phyloP scores from a whole-genome alignment of 2,888 invertebrate species.

The Dolichopus griseipennis region DNA sequence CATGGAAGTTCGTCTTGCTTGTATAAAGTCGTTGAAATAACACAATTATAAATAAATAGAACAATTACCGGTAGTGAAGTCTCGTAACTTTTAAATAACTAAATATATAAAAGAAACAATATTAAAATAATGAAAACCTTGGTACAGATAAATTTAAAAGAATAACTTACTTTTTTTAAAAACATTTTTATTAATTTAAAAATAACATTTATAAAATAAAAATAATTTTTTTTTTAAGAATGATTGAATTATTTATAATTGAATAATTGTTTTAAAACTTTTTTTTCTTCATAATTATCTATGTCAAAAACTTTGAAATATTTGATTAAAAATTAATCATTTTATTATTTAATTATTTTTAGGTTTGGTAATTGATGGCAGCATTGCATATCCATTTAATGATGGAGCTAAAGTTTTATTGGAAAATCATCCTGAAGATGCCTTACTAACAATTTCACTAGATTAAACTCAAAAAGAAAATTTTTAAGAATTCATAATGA shows the following conservation, averaged over 20 bases:
- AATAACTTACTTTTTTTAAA: not conserved
- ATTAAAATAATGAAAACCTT: too few species aligned
- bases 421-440: constrained; percentile 78
- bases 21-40: not conserved
- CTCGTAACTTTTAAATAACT: not conserved
- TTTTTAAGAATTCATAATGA: too few species aligned
- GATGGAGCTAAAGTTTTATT: constrained; percentile 81
- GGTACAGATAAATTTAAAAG: not conserved
- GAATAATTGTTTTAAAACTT: too few species aligned
- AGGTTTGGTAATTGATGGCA: constrained; percentile 91
- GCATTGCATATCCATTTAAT: constrained; percentile 87
- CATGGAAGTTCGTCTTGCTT: not conserved
- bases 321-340: not conserved
- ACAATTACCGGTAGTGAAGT: not conserved
- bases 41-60: not conserved
- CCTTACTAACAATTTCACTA: constrained; percentile 63
- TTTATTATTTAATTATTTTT: constrained; percentile 18
- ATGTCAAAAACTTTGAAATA: too few species aligned
- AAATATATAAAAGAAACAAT: not conserved
- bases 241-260: too few species aligned
- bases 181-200: constrained; percentile 4
- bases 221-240: not conserved
- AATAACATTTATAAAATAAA: not conserved
- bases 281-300: too few species aligned
- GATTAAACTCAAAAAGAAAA: not conserved